Evolutionary conservation across 2,113 vertebrate genomes (phyloP).

Genomic region (Stictonetta naevosa): DNA sequence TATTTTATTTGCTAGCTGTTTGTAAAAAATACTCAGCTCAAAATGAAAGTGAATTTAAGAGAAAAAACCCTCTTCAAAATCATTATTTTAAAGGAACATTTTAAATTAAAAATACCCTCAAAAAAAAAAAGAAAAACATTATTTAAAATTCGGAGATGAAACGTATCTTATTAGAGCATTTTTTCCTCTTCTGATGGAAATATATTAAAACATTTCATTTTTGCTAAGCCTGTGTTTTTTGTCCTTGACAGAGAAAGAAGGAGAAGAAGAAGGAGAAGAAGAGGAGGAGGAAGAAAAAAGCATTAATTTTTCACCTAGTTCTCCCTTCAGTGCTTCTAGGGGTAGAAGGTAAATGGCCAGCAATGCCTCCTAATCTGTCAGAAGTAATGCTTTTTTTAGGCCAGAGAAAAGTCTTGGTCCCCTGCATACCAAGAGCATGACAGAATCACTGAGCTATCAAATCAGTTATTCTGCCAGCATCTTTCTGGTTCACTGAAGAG

Average conservation of each 20-base stretch:
- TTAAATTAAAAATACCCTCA: background rate
- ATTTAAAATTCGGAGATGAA: background rate
- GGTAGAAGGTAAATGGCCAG: background rate
- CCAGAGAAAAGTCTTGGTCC: slow-evolving; percentile 8
- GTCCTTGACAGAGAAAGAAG: background rate
- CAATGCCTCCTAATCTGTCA: background rate
- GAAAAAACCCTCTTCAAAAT: background rate
- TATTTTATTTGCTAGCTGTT: slow-evolving; percentile 5
- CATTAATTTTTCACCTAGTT: slow-evolving; percentile 2
- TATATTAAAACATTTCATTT: background rate
- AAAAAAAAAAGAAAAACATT: background rate
- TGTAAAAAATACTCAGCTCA: background rate
- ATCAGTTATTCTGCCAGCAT: slow-evolving; percentile 57
- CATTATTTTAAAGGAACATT: background rate
- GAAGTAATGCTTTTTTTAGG: background rate
- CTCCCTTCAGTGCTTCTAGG: background rate
- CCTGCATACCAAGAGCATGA: background rate
- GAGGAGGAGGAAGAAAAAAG: no score
- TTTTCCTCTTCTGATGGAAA: background rate
- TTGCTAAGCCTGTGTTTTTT: background rate
- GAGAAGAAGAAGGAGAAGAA: background rate
- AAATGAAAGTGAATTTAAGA: background rate
- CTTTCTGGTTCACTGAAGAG: slow-evolving; percentile 45
- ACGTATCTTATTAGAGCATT: background rate
- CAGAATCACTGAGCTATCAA: slow-evolving; percentile 49